phyloP scores from a whole-genome alignment of 64 coral and sea anemone genomes.

The Orbicella faveolata region DNA sequence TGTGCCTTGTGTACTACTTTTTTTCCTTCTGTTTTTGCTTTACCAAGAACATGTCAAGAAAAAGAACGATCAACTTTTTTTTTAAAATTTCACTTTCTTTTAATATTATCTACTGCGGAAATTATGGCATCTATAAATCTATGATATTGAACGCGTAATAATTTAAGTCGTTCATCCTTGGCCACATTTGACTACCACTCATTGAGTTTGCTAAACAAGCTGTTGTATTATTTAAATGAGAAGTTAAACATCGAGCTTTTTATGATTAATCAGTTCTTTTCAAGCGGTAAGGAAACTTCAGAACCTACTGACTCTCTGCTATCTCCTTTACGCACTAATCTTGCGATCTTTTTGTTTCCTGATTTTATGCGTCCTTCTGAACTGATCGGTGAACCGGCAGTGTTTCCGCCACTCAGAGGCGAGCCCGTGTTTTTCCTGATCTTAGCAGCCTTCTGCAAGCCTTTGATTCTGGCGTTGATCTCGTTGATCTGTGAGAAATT shows the following conservation, averaged over 20 bases:
- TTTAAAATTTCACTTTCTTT: too few relatives aligned
- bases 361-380: slow-evolving; percentile 7
- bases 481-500: slow-evolving; percentile 56
- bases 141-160: neutral
- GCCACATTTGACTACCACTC: neutral
- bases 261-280: neutral
- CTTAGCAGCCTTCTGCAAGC: slow-evolving; percentile 41
- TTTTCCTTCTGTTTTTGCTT: too few relatives aligned
- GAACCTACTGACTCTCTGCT: neutral
- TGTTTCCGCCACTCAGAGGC: neutral
- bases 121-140: neutral
- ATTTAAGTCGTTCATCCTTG: neutral
- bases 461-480: slow-evolving; percentile 31
- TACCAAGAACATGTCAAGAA: too few relatives aligned
- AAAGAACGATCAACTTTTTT: too few relatives aligned
- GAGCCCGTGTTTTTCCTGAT: slow-evolving; percentile 34
- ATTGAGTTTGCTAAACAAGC: neutral
- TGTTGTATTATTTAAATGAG: neutral
- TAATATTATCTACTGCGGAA: neutral
- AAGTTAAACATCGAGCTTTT: neutral
- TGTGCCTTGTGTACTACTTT: too few relatives aligned
- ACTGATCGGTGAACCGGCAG: neutral
- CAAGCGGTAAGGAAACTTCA: neutral
- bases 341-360: neutral
- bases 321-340: slow-evolving; percentile 10